Evolutionary conservation across 2,113 vertebrate species (phyloP).

Genomic region (Dryoscopus gambensis): DNA sequence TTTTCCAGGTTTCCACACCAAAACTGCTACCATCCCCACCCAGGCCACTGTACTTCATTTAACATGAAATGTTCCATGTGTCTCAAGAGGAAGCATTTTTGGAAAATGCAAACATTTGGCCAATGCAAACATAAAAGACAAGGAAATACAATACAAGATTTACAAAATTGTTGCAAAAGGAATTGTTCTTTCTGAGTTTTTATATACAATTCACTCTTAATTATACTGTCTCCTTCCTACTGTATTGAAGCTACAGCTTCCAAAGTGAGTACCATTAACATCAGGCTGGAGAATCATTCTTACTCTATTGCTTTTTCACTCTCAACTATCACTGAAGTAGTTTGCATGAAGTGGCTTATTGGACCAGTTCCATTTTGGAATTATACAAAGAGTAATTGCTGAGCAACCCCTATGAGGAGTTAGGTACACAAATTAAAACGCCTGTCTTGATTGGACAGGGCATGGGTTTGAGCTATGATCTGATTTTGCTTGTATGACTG

Average conservation of each 20-base stretch:
- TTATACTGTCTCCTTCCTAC: neutral
- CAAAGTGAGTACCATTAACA: neutral
- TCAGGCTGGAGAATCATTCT: neutral
- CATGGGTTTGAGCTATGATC: neutral
- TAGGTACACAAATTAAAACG: neutral
- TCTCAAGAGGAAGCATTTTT: neutral
- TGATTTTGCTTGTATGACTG: neutral
- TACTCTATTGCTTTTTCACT: neutral
- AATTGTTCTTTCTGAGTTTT: neutral
- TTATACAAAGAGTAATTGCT: neutral
- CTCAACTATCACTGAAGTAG: neutral
- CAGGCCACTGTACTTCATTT: neutral
- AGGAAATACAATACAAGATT: neutral
- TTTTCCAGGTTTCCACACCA: constrained; percentile 56
- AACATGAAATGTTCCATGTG: neutral
- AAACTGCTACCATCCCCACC: neutral
- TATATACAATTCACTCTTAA: neutral
- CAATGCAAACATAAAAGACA: neutral
- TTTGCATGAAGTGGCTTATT: neutral
- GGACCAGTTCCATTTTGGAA: neutral
- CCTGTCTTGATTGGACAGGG: neutral
- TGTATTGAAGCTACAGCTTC: neutral
- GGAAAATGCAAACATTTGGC: neutral
- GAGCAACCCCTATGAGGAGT: neutral
- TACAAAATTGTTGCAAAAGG: neutral